Base-by-base conservation (phyloP, 2,888 invertebrate genomes). In the Pyralis farinalis region DNA sequence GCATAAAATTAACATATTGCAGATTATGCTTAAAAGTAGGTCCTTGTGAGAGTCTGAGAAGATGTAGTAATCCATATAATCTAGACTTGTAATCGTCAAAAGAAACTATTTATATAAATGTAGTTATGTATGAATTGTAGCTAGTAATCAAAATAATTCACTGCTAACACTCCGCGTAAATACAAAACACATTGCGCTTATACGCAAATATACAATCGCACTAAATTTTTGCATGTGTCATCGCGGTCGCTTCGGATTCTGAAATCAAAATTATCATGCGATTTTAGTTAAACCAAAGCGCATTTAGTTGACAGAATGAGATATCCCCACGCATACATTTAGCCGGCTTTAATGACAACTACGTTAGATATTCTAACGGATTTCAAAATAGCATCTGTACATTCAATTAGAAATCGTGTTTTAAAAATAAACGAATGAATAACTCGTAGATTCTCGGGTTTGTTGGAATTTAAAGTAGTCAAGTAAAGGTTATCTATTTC, bases 241-340 rank as follows among this genome's bases (percentile, higher is more conserved):
- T 69, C 79, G 67, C 58, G 62, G 63, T 56, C 50, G 54, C 56
- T 58, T 61, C 54, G 60, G 60, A 68, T 75, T 67, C 74, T 79
- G 75, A 75, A 81, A 81, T 83, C 80, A 77, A 81, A 83, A 83
- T 82, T 75, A 81, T 78, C 76, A 76, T 75, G 82, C 77, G 77
- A 79, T 84, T 84, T 82, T 74, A 78, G 79, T 73, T 71, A 63
- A 71, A 74, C 76, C 77, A 58, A 74, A 81, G 76, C 70, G 74
- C 74, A 76, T 79, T 77, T 74, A 68, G 76, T 68, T 79, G 83
- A 83, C 84, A 82, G 78, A 65, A 72, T 82, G 80, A 83, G 63
- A 68, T 72, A 84, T 78, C 64, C 56, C 56, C 55, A 55, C 54
- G 49, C 72, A 65, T 71, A 74, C 65, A 59, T 71, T 69, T 65